Evolutionary conservation across 2,113 vertebrate genomes (phyloP).

Genomic region (Strix uralensis): DNA sequence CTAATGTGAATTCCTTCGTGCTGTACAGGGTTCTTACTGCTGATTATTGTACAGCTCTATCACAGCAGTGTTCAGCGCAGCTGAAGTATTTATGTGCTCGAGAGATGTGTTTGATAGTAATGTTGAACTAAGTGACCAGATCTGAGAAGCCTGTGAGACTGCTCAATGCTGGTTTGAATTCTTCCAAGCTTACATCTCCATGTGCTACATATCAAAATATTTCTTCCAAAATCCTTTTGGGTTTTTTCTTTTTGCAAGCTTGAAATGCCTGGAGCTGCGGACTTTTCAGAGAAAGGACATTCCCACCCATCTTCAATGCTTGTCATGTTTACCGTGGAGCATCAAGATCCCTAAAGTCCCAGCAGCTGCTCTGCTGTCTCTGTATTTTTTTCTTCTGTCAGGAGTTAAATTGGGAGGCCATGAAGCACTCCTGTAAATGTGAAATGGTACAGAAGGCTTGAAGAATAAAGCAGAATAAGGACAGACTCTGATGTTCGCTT

Average conservation of each 20-base stretch:
- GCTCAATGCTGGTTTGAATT: neutral
- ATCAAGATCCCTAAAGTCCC: neutral
- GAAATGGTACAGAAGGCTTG: neutral
- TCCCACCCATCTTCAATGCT: neutral
- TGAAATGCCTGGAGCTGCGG: neutral
- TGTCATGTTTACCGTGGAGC: neutral
- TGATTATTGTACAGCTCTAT: neutral
- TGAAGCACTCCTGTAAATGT: neutral
- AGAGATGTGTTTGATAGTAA: neutral
- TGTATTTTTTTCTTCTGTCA: neutral
- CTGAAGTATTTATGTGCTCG: neutral
- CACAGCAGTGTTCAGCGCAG: neutral
- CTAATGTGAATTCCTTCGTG: neutral
- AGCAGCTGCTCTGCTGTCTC: conserved; percentile 8
- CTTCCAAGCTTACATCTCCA: neutral
- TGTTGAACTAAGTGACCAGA: neutral
- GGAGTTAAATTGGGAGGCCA: conserved; percentile 6
- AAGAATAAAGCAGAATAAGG: neutral
- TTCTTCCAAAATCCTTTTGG: neutral
- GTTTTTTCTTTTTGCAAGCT: neutral
- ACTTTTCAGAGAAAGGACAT: neutral
- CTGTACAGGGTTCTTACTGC: neutral
- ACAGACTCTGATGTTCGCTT: neutral
- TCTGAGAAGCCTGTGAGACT: neutral
- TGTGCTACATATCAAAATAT: neutral